Conservation (phyloP, 2,888 invertebrate species). For the Theretra japonica region DNA sequence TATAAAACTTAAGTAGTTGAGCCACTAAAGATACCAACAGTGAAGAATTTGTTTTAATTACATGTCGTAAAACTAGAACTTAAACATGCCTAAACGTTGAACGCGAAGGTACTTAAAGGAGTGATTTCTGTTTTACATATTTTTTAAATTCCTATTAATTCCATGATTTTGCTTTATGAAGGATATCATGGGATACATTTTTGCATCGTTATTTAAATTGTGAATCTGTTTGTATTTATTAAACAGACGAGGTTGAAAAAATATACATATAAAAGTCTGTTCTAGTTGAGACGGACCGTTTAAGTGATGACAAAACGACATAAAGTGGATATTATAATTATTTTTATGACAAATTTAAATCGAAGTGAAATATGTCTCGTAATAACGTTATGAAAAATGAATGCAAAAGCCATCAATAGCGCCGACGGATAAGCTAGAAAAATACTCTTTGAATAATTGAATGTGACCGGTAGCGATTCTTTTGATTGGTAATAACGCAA, state of each 20-base stretch:
- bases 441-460: background rate
- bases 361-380: too few species aligned
- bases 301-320: too few species aligned
- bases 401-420: background rate
- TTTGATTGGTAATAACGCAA: background rate
- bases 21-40: slow-evolving; percentile 42
- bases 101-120: background rate
- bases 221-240: too few species aligned
- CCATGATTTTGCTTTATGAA: background rate
- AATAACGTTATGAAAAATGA: too few species aligned
- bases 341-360: too few species aligned
- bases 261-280: too few species aligned
- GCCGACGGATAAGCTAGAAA: background rate
- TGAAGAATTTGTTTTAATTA: slow-evolving; percentile 45
- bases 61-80: slow-evolving; percentile 41
- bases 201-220: too few species aligned
- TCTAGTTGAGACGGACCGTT: too few species aligned
- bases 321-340: too few species aligned
- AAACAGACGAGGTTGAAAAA: too few species aligned
- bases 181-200: too few species aligned
- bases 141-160: background rate
- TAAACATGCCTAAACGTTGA: slow-evolving; percentile 33
- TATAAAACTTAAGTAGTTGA: slow-evolving; percentile 50
- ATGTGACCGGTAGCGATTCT: background rate
- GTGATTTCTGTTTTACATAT: slow-evolving; percentile 4